Evolutionary conservation across 2,797 vertebrate genomes (phyloP), one percentile per base, ranked within the genome.

Genomic region (Rhynchotus rufescens): DNA sequence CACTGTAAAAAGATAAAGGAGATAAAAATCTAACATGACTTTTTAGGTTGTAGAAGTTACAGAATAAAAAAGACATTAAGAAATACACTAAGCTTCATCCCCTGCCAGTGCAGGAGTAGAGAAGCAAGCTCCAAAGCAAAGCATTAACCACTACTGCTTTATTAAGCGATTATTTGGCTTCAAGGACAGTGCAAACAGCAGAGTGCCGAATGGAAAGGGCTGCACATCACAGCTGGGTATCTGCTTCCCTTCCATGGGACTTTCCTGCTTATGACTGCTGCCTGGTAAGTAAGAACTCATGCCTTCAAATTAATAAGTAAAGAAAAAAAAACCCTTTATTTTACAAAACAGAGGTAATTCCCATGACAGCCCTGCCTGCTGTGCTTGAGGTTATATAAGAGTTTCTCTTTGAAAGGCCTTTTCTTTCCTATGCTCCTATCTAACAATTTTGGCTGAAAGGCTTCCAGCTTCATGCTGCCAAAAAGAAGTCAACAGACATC

Each of bases 181-280:
- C 61, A 52, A 26, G 0, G 3, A 22, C 15, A 77, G 42, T 15
- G 40, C 3, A 12, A 67, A 16, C 32, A 79, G 64, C 10, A 60
- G 20, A 73, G 52, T 67, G 36, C 16, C 59, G 38, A 0, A 79
- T 19, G 12, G n/a, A 32, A 38, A 80, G 47, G 59, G 73, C 15
- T 1, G 36, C 42, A 42, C 28, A 15, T 0, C 1, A 25, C 0
- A 1, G 12, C 60, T 40, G 45, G 9, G 2, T 0, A 1, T 15
- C n/a, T 51, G 34, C 54, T 67, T 62, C 30, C 16, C 49, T 40
- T 67, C 80, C 56, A 6, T 13, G 28, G 54, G 64, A 74, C 59
- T 49, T 51, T 21, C 52, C 23, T 52, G 47, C 21, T 25, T 7
- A 23, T 14, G 56, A 2, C 1, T 77, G 34, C 28, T 77, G 10